Conservation (phyloP, 2,888 invertebrate species). For the Syrista parreyssii region DNA sequence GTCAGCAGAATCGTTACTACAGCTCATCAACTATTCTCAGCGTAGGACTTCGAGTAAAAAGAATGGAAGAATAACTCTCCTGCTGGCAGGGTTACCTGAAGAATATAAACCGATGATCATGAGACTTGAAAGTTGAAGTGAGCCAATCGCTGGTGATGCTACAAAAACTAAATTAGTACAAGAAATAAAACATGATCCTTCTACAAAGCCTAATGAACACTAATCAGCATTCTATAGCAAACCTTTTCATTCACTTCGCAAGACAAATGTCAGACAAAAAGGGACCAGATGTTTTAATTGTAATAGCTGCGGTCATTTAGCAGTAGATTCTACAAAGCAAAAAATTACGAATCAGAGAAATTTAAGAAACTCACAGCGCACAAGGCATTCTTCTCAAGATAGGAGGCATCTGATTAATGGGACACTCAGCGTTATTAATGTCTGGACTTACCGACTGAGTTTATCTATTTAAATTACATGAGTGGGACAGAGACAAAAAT, state of each 20-base stretch:
- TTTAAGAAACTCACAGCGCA: too few relatives aligned
- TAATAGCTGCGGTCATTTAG: too few relatives aligned
- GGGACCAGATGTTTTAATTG: background rate
- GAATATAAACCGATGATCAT: slow-evolving; percentile 49
- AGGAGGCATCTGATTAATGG: too few relatives aligned
- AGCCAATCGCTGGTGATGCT: slow-evolving; percentile 38
- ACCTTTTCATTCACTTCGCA: too few relatives aligned
- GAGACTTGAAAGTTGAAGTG: slow-evolving; percentile 40
- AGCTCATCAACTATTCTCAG: slow-evolving; percentile 38
- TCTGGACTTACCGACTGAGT: too few relatives aligned
- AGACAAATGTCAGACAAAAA: background rate
- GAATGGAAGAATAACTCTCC: slow-evolving; percentile 47
- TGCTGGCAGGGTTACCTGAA: slow-evolving; percentile 46
- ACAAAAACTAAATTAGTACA: slow-evolving; percentile 46
- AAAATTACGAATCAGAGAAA: too few relatives aligned
- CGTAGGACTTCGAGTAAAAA: slow-evolving; percentile 40
- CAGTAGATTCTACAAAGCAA: too few relatives aligned
- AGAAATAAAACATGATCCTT: slow-evolving; percentile 21
- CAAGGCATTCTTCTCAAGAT: too few relatives aligned
- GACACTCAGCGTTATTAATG: too few relatives aligned
- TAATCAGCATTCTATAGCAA: background rate
- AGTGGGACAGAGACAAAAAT: too few relatives aligned
- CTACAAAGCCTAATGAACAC: background rate
- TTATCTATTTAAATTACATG: too few relatives aligned
- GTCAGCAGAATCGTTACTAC: slow-evolving; percentile 42